Base-by-base conservation (phyloP, 1,140 invertebrate genomes). In the Sycophaga agraensis region DNA sequence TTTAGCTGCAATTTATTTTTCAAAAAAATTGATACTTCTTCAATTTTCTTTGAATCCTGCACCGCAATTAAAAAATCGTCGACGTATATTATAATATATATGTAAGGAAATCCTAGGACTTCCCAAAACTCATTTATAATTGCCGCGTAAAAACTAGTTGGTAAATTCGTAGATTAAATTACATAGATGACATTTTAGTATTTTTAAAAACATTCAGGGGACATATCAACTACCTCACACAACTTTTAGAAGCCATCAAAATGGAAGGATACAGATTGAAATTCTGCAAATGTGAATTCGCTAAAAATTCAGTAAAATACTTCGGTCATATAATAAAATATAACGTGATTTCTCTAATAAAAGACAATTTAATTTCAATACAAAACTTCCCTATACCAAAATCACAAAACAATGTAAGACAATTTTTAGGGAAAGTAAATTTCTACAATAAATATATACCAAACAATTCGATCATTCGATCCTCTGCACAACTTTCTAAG, bases 121-220 rank as follows among this genome's bases (percentile, higher is more conserved):
- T n/a, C n/a, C n/a, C n/a, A n/a, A n/a, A n/a, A n/a, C n/a, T n/a
- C n/a, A n/a, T n/a, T n/a, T n/a, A n/a, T n/a, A n/a, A n/a, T n/a
- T n/a, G n/a, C n/a, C n/a, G n/a, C n/a, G n/a, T n/a, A n/a, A n/a
- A n/a, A n/a, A n/a, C n/a, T n/a, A n/a, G n/a, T n/a, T n/a, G n/a
- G n/a, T n/a, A n/a, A n/a, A n/a, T n/a, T n/a, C n/a, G n/a, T 57
- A 22, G 49, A n/a, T 56, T 67, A 59, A 69, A 68, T 55, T 72
- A 70, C 45, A 70, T 74, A 50, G 72, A 74, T 65, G 73, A 76
- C 61, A 73, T 76, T 21, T 45, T 75, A 43, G 65, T 77, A 49
- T 74, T 72, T 57, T 73, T 71, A n/a, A 68, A 77, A 28, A 16
- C 49, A 14, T 51, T 51, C 22, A 26, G 12, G 1, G 6, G 39